phyloP scores from a whole-genome alignment of 2,888 invertebrate genomes.

The Chalcis sispes region DNA sequence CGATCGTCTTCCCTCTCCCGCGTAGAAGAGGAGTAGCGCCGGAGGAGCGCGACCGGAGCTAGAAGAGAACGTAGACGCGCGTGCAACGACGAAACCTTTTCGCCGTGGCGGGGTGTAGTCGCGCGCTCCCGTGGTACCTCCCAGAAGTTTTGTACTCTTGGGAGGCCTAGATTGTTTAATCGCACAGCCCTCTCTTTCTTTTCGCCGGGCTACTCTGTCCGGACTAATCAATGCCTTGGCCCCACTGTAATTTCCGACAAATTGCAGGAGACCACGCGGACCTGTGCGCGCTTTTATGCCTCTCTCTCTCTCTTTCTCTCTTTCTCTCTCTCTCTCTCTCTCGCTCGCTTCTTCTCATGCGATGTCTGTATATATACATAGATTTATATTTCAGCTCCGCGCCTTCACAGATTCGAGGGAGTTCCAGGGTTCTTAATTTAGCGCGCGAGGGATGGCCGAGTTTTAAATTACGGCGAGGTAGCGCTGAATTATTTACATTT shows the following conservation, averaged over 20 bases:
- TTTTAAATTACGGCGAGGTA: slow-evolving; percentile 13
- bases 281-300: slow-evolving; percentile 38
- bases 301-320: neutral
- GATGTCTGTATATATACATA: neutral
- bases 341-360: neutral
- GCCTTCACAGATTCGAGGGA: neutral
- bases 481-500: neutral
- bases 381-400: slow-evolving; percentile 3
- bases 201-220: slow-evolving; percentile 18
- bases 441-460: neutral
- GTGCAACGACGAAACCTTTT: no score
- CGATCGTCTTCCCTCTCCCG: slow-evolving; percentile 71
- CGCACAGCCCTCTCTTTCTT: slow-evolving; percentile 64
- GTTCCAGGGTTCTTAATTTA: slow-evolving; percentile 32
- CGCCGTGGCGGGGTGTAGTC: neutral
- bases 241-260: slow-evolving; percentile 73
- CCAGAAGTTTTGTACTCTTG: slow-evolving; percentile 72
- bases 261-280: slow-evolving; percentile 65
- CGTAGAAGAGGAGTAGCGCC: no score
- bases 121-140: slow-evolving; percentile 63
- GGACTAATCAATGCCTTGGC: slow-evolving; percentile 70
- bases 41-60: no score
- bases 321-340: neutral
- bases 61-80: neutral
- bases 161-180: slow-evolving; percentile 76